Evolutionary conservation across 2,797 vertebrate genomes (phyloP).

Genomic region (Morus bassanus): DNA sequence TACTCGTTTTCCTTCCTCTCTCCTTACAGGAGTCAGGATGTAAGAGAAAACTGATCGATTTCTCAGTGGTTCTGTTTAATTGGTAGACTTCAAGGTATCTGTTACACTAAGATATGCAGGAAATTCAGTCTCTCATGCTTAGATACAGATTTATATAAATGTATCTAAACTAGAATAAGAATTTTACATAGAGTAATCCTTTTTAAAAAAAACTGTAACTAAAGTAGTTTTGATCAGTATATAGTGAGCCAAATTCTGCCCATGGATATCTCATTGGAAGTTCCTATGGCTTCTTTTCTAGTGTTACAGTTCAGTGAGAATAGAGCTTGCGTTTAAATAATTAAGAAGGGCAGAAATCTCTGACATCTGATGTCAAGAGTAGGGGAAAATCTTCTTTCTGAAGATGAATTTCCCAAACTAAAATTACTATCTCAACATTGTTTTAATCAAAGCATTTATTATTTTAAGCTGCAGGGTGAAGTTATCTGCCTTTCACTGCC

Average conservation of each 20-base stretch:
- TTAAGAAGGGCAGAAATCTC: neutral
- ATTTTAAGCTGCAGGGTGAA: neutral
- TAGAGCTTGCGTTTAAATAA: neutral
- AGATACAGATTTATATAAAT: neutral
- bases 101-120: neutral
- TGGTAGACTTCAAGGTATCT: neutral
- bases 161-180: neutral
- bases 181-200: neutral
- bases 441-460: neutral
- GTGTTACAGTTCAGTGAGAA: neutral
- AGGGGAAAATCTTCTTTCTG: neutral
- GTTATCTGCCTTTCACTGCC: neutral
- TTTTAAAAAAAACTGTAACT: neutral
- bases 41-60: neutral
- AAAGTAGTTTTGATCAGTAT: neutral
- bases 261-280: neutral
- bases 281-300: neutral
- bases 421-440: neutral
- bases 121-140: neutral
- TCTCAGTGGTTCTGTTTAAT: neutral
- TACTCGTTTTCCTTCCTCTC: neutral
- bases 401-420: neutral
- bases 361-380: neutral
- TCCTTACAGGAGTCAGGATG: neutral
- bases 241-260: neutral